These are phyloP conservation scores for Mythimna albipuncta DNA, from an alignment of 2,888 invertebrate genomes.

Conservation along the genomic window DNA sequence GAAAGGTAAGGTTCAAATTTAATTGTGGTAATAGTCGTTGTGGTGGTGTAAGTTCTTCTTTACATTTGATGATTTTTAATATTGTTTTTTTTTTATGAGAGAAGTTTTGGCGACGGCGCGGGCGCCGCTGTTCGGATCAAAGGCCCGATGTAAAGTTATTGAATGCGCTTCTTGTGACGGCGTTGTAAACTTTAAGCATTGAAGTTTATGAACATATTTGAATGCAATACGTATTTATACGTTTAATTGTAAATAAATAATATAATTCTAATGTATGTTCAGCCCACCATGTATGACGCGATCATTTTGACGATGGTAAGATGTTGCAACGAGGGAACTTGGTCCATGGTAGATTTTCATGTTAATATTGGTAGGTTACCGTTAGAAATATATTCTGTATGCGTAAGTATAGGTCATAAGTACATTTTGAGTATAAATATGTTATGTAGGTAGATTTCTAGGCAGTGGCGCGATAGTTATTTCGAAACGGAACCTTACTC, in stretches of 20 bases:
- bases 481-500: too few species aligned
- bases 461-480: not conserved
- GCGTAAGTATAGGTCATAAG: not conserved
- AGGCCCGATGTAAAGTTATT: slow-evolving; percentile 60
- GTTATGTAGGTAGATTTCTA: not conserved
- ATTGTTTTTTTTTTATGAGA: slow-evolving; percentile 65
- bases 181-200: slow-evolving; percentile 51
- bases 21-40: not conserved
- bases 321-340: not conserved
- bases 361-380: not conserved
- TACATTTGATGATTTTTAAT: slow-evolving; percentile 49
- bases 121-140: slow-evolving; percentile 54
- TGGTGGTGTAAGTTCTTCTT: slow-evolving; percentile 32
- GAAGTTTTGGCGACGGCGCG: slow-evolving; percentile 54
- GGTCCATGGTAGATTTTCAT: not conserved
- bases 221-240: slow-evolving; percentile 12
- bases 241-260: slow-evolving; percentile 13
- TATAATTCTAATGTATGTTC: slow-evolving; percentile 18
- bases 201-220: slow-evolving; percentile 53
- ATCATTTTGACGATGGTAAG: not conserved
- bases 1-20: slow-evolving; percentile 27
- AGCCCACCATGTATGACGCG: slow-evolving; percentile 10
- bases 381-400: not conserved
- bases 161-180: slow-evolving; percentile 39
- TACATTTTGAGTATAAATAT: not conserved